Percentiles rank a stretch among this genome's conserved stretches.
These are phyloP conservation scores for Eurytoma adleriae DNA, from an alignment of 2,888 invertebrate genomes.

Conservation along the genomic window DNA sequence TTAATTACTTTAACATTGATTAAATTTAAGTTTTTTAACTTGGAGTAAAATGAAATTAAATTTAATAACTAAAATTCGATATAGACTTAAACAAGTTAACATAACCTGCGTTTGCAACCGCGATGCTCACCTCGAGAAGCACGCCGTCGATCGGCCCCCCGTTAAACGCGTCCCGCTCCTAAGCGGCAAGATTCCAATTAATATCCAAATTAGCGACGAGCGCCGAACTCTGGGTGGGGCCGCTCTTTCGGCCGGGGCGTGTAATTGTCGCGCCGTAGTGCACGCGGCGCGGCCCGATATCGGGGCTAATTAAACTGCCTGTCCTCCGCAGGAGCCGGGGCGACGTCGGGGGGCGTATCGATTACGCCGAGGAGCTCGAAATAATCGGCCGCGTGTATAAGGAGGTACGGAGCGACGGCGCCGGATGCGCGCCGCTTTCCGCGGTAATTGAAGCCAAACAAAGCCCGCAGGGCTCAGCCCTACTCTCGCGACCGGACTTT, in stretches of 20 bases:
- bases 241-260: not conserved
- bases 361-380: not conserved
- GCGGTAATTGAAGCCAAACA: conserved; percentile 17
- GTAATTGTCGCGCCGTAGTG: conserved; percentile 14
- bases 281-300: conserved; percentile 1
- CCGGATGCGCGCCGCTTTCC: not conserved
- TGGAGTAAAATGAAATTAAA: no score
- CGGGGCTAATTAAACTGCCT: conserved; percentile 25
- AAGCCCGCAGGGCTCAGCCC: not conserved
- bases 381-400: not conserved
- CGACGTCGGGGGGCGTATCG: not conserved
- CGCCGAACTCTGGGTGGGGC: not conserved
- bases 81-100: no score
- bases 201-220: conserved; percentile 24
- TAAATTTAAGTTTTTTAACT: no score
- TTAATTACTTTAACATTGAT: no score
- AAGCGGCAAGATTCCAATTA: conserved; percentile 21
- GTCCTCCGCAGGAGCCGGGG: conserved; percentile 7
- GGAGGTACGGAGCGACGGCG: not conserved
- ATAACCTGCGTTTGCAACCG: no score
- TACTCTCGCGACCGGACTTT: no score
- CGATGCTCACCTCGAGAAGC: no score
- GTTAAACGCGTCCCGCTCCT: not conserved
- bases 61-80: no score
- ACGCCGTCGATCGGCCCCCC: no score